Evolutionary conservation across 2,888 invertebrate genomes (phyloP), one percentile per base, ranked within the genome.

Genomic region (Tenthredo livida): DNA sequence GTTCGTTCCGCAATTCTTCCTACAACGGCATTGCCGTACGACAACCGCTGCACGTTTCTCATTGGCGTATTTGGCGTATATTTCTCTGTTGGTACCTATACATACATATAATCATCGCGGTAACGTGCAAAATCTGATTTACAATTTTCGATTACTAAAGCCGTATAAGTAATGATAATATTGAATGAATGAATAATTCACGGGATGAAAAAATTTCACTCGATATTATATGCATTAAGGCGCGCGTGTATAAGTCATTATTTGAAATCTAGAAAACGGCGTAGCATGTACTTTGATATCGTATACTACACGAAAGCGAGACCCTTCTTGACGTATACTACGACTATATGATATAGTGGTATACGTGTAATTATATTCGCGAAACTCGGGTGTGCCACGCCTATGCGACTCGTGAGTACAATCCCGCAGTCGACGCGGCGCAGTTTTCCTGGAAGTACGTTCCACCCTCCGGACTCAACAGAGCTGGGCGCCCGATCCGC

Each of bases 361-460:
- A 29, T 29, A 72, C 4, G 21, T 67, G 25, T 67, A 67, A 29
- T 33, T 72, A 43, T 43, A 73, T 43, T 4, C 21, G 72, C 72
- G 43, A 73, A 73, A 73, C 72, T n/a, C 25, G 21, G 7, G 9
- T 12, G 9, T 67, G 67, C 83, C 83, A 83, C 83, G 83, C 83
- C 83, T 83, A 83, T 83, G 83, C 29, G 1, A 50, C 29, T n/a
- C 10, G 43, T 25, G 29, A 40, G 50, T 33, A 83, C 70, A 67
- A 83, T 83, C 83, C 83, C n/a, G 83, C 21, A 80, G 61, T 61
- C 61, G 83, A 10, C 47, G 70, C 67, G 70, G 29, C 47, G 50
- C 67, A 47, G 67, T 67, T 47, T 83, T 83, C 83, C 83, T 83
- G 83, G 83, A 83, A 83, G 83, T 70, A 43, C 83, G 83, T 83